Percentiles rank a stretch among this genome's conserved stretches.
These are phyloP conservation scores for Metopolophium dirhodum DNA, from an alignment of 1,140 invertebrate genomes.

Conservation along the genomic window DNA sequence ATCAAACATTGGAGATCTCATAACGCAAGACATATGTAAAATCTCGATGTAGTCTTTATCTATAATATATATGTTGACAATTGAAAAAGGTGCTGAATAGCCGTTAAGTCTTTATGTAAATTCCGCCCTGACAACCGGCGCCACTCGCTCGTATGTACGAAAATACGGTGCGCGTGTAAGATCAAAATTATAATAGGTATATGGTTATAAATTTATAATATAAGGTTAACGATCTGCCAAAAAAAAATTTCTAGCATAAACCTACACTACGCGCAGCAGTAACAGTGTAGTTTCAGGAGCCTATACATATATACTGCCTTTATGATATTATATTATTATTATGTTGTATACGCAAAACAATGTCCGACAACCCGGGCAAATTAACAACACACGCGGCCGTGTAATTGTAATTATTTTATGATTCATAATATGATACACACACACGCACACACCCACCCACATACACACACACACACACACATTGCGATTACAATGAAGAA, in stretches of 20 bases:
- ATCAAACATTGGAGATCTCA: neutral
- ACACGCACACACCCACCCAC: neutral
- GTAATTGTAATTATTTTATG: conserved; percentile 53
- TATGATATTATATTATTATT: neutral
- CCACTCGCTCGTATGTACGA: neutral
- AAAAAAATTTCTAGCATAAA: neutral
- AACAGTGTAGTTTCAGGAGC: neutral
- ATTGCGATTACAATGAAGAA: conserved; percentile 35
- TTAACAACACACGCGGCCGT: conserved; percentile 23
- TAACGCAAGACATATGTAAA: neutral
- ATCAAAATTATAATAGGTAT: neutral
- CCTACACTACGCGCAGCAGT: neutral
- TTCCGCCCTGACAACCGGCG: neutral
- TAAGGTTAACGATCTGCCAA: conserved; percentile 17
- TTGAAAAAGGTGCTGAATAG: neutral
- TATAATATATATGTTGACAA: neutral
- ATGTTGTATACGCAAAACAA: neutral
- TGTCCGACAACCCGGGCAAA: conserved; percentile 41
- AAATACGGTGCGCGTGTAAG: neutral
- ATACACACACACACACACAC: neutral
- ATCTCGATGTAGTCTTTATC: neutral
- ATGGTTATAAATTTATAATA: neutral
- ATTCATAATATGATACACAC: neutral
- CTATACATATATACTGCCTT: neutral
- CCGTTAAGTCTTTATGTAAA: neutral